A percentile compares a stretch with the other conserved stretches of the same genome.
Conservation (phyloP, 2,888 invertebrate species). For the Oligia strigilis region DNA sequence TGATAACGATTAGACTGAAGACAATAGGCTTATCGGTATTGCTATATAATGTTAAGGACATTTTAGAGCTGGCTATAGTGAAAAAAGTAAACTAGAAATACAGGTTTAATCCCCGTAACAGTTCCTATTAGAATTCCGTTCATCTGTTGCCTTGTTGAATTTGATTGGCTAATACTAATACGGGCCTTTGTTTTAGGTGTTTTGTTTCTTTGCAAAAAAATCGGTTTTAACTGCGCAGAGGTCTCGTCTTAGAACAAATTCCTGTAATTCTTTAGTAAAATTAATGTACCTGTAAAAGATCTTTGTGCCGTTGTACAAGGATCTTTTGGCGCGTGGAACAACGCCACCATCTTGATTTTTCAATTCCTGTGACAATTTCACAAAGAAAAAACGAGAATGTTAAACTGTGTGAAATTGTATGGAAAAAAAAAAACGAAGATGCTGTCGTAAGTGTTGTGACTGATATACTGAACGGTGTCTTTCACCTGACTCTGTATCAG, state of each 20-base stretch:
- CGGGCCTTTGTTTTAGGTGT: background rate
- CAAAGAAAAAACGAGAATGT: background rate
- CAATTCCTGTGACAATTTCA: background rate
- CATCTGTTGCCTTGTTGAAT: background rate
- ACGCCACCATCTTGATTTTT: background rate
- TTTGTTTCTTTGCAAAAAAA: background rate
- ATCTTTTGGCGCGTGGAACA: background rate
- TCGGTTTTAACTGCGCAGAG: too few relatives aligned
- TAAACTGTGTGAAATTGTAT: background rate
- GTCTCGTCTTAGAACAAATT: background rate
- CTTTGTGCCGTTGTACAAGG: background rate
- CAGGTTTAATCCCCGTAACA: too few relatives aligned
- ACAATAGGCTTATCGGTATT: background rate
- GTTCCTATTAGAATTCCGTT: background rate
- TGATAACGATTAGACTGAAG: background rate
- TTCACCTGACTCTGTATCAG: constrained; percentile 82
- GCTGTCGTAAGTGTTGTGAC: background rate
- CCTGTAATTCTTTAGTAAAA: constrained; percentile 2
- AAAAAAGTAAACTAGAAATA: background rate
- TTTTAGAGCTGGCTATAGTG: background rate
- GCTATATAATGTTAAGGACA: background rate
- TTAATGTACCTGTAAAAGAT: background rate
- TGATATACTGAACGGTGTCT: background rate
- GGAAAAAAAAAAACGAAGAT: background rate
- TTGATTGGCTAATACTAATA: background rate